These are phyloP conservation scores for Scaptomyza hsui DNA, from an alignment of 1,140 invertebrate species.

Conservation along the genomic window DNA sequence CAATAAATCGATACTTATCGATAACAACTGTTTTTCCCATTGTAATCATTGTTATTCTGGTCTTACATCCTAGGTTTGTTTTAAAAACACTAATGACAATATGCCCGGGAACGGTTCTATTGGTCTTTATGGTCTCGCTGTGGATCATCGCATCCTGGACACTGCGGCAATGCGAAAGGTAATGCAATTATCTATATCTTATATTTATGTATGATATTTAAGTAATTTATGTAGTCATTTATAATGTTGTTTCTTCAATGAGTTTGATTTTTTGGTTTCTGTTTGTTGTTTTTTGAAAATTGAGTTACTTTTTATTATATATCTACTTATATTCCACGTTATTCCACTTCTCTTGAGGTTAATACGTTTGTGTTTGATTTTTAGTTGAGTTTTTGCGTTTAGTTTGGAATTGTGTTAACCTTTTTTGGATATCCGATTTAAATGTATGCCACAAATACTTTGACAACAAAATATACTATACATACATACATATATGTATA, in stretches of 20 bases:
- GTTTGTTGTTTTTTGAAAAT: constrained; percentile 10
- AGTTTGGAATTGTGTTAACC: constrained; percentile 3
- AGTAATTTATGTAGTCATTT: constrained; percentile 42
- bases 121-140: constrained; percentile 99
- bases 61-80: constrained; percentile 90
- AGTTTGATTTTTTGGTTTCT: constrained; percentile 1
- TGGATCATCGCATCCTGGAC: constrained; percentile 99
- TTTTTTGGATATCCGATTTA: constrained; percentile 38
- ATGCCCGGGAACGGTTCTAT: constrained; percentile 98
- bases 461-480: constrained; percentile 27
- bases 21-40: too few species aligned
- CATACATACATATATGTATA: constrained; percentile 19
- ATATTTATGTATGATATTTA: constrained; percentile 22
- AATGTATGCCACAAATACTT: constrained; percentile 57
- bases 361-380: constrained; percentile 11
- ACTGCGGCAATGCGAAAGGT: constrained; percentile 99
- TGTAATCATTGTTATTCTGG: neutral
- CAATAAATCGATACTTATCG: too few species aligned
- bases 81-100: constrained; percentile 99
- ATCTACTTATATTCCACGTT: constrained; percentile 8
- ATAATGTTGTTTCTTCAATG: constrained; percentile 35
- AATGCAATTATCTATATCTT: constrained; percentile 81
- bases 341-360: constrained; percentile 7
- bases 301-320: constrained; percentile 8
- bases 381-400: constrained; percentile 4